Conservation (phyloP, 1,140 invertebrate species). For the Nebria ingens region DNA sequence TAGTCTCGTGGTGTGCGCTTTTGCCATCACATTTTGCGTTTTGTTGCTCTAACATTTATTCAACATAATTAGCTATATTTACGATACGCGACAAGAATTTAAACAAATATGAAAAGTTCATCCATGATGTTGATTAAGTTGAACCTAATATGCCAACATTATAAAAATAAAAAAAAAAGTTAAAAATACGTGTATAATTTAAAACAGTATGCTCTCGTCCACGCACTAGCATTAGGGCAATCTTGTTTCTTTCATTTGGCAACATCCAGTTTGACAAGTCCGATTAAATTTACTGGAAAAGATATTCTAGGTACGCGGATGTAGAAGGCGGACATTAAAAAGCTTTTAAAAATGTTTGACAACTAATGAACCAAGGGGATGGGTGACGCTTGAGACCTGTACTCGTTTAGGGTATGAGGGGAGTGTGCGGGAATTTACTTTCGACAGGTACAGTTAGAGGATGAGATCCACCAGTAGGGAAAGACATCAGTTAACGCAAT, state of each 20-base stretch:
- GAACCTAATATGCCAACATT: too few relatives aligned
- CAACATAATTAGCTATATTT: background rate
- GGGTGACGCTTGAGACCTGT: background rate
- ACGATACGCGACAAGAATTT: too few relatives aligned
- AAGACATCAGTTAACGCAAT: background rate
- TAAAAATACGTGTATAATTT: slow-evolving; percentile 3
- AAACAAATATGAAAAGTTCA: too few relatives aligned
- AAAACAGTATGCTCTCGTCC: too few relatives aligned
- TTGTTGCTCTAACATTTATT: background rate
- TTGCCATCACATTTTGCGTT: background rate
- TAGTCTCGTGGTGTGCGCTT: background rate
- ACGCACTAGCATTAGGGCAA: background rate
- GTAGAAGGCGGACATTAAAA: slow-evolving; percentile 1
- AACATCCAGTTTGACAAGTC: slow-evolving; percentile 3
- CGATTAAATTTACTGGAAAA: slow-evolving; percentile 4
- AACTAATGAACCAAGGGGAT: background rate
- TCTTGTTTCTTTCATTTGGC: background rate
- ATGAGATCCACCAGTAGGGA: background rate
- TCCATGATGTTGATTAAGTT: too few relatives aligned
- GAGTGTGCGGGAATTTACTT: too few relatives aligned
- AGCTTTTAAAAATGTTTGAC: slow-evolving; percentile 9
- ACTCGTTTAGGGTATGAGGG: too few relatives aligned
- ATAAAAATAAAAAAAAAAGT: background rate
- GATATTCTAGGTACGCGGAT: background rate
- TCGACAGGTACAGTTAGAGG: background rate